phyloP scores from a whole-genome alignment of 2,113 vertebrate species.

The Bothrops jararaca region DNA sequence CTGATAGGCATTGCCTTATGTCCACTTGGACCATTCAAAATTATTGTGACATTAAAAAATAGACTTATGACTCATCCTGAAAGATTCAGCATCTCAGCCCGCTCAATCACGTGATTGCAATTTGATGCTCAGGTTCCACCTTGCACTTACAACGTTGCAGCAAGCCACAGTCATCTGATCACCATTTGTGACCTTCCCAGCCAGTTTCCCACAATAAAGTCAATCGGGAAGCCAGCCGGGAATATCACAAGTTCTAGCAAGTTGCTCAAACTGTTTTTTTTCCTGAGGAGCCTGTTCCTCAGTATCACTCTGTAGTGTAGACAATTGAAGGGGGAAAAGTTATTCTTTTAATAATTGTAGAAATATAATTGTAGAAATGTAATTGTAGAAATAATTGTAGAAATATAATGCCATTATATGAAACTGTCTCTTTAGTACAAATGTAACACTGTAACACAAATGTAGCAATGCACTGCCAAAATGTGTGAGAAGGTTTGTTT shows the following conservation, averaged over 20 bases:
- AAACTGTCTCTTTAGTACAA: too few relatives aligned
- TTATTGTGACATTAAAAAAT: neutral
- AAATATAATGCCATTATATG: too few relatives aligned
- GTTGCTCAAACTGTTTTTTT: neutral
- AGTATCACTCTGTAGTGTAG: neutral
- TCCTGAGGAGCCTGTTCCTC: neutral
- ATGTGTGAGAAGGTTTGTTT: too few relatives aligned
- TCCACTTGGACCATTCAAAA: neutral
- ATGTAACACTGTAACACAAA: too few relatives aligned
- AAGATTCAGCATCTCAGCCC: neutral
- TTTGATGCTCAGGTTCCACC: neutral
- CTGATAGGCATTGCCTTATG: neutral
- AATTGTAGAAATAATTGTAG: too few relatives aligned
- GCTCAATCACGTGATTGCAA: neutral
- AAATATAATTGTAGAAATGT: too few relatives aligned
- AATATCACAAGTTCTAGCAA: neutral
- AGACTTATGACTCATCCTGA: neutral
- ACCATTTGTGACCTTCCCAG: neutral
- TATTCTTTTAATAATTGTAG: too few relatives aligned
- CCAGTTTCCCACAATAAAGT: neutral
- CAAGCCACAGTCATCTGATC: neutral
- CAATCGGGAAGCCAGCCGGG: neutral
- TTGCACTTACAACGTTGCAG: neutral
- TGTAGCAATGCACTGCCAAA: too few relatives aligned
- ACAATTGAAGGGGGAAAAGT: too few relatives aligned